phyloP scores from a whole-genome alignment of 1,140 invertebrate species.

The Parapsyche elsis region DNA sequence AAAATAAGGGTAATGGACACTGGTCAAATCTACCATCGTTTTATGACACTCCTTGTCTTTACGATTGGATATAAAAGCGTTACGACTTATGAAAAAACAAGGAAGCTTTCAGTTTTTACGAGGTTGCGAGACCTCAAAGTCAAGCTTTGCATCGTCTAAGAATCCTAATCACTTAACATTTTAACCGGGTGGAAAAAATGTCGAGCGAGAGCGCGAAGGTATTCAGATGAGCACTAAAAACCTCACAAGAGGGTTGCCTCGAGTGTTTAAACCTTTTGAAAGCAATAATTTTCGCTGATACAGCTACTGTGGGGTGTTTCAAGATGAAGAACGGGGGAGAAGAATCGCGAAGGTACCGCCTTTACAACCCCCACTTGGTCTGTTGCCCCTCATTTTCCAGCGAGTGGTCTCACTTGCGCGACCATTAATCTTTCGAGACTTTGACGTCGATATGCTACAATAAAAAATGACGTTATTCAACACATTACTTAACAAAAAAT shows the following conservation, averaged over 20 bases:
- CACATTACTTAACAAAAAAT: too few species aligned
- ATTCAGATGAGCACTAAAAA: conserved; percentile 6
- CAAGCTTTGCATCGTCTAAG: background rate
- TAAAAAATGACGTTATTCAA: too few species aligned
- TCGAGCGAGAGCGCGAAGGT: background rate
- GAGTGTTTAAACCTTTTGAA: conserved; percentile 48
- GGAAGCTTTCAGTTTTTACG: conserved; percentile 39
- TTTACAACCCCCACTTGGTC: background rate
- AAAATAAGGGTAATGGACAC: conserved; percentile 31
- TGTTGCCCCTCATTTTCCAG: background rate
- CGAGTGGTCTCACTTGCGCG: background rate
- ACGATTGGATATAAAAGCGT: conserved; percentile 41
- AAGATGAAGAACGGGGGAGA: background rate
- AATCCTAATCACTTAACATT: background rate
- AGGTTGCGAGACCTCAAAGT: background rate
- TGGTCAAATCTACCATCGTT: background rate
- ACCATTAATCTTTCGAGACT: conserved; percentile 11
- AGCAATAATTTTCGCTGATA: conserved; percentile 49
- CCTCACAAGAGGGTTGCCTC: conserved; percentile 9
- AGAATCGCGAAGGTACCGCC: background rate
- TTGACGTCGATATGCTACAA: too few species aligned
- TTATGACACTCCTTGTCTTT: conserved; percentile 40
- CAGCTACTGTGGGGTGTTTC: conserved; percentile 34
- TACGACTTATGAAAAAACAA: conserved; percentile 43
- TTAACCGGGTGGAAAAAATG: background rate